Base-by-base conservation (phyloP, 2,113 vertebrate species). In the Lampris megalopsis region DNA sequence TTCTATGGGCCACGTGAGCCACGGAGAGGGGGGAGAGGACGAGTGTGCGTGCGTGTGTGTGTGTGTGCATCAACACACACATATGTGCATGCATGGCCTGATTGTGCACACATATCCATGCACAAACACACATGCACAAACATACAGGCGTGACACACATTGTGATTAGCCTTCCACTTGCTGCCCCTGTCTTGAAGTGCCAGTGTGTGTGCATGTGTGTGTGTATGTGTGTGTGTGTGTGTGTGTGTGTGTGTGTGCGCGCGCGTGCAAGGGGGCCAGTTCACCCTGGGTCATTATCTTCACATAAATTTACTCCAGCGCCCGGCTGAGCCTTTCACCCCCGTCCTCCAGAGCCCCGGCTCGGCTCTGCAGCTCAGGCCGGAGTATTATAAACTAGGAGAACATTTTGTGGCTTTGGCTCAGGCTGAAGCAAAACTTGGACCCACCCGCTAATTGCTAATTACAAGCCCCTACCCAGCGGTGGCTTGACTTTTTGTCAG, bases 341-440 rank as follows among this genome's bases (percentile, higher is more conserved):
- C 85, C 70, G 10, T 89, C 84, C 86, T 87, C 88, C 43, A 77
- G 86, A 87, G 81, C 68, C 86, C 75, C 7, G 24, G 54, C 84
- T 85, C 13, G 54, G 80, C 79, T 85, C 79, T 88, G 86, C 88
- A 85, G 90, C 93, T 88, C 86, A 80, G 91, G 78, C 81, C 80
- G 80, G 65, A 84, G 86, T 93, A 91, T 93, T 93, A 91, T 88
- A 93, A 93, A 93, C 87, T 87, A 85, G 85, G 72, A 94, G 92
- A 94, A 94, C 93, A 92, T 95, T 93, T 93, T 91, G 94, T 92
- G 94, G 94, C 79, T 95, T 95, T 94, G 92, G 94, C 92, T 68
- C 47, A 50, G 72, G 73, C 85, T 82, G 78, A 88, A 92, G 92
- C 81, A 91, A 93, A 94, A 93, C 92, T 92, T 93, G 92, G 93